Conservation (phyloP, 2,797 vertebrate species). For the Hephaestus fuliginosus region DNA sequence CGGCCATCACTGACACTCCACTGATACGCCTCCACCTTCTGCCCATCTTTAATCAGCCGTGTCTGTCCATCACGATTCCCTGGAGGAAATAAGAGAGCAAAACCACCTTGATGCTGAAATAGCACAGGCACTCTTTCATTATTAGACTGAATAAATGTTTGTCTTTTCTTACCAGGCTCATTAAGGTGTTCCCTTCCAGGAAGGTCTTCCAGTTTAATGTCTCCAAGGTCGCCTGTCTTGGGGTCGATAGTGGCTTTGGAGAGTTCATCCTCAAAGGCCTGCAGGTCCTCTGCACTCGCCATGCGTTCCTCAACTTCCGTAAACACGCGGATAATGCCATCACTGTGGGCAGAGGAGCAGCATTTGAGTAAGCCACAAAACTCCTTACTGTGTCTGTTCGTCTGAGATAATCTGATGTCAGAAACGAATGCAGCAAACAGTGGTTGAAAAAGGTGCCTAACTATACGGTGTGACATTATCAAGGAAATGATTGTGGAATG, state of each 20-base stretch:
- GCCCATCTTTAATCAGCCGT: slow-evolving; percentile 91
- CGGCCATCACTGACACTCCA: slow-evolving; percentile 92
- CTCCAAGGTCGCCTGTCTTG: slow-evolving; percentile 95
- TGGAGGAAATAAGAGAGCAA: slow-evolving; percentile 64
- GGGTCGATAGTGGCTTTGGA: slow-evolving; percentile 94
- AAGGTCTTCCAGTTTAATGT: slow-evolving; percentile 93
- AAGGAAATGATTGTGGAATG: neutral
- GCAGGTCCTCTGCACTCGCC: slow-evolving; percentile 91
- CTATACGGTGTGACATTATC: slow-evolving; percentile 9
- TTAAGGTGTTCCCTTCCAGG: slow-evolving; percentile 95
- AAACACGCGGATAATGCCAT: slow-evolving; percentile 96
- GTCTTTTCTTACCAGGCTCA: slow-evolving; percentile 89
- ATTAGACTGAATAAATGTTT: neutral
- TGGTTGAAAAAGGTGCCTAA: neutral
- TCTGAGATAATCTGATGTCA: neutral
- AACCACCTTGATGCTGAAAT: neutral
- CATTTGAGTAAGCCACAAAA: slow-evolving; percentile 18
- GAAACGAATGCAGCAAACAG: neutral
- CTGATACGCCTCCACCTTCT: slow-evolving; percentile 96
- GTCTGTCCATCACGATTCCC: slow-evolving; percentile 97
- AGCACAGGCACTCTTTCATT: neutral
- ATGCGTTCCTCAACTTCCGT: slow-evolving; percentile 90
- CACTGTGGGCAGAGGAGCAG: slow-evolving; percentile 79
- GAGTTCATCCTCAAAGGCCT: slow-evolving; percentile 96
- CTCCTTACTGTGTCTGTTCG: neutral